These are phyloP conservation scores for Sinotaia quadrata DNA, from an alignment of 2,888 invertebrate genomes.

Conservation along the genomic window DNA sequence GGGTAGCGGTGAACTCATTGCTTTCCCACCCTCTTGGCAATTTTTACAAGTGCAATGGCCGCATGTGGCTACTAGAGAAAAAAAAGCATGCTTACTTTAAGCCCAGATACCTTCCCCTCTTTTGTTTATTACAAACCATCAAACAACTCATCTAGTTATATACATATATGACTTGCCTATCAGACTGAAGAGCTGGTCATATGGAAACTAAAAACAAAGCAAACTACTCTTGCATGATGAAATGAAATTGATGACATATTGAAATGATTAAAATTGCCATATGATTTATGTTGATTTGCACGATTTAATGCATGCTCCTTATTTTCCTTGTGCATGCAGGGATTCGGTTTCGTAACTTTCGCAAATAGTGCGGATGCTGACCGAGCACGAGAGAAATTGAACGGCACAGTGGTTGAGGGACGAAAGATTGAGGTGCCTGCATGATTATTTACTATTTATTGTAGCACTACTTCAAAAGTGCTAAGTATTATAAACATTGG, in stretches of 20 bases:
- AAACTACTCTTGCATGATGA: constrained; percentile 22
- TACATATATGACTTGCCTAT: too few species aligned
- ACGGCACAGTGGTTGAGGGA: constrained; percentile 99
- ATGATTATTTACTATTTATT: constrained; percentile 67
- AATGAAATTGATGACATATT: constrained; percentile 24
- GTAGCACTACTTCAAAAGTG: constrained; percentile 65
- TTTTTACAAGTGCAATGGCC: constrained; percentile 32
- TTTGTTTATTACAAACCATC: neutral
- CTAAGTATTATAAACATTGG: constrained; percentile 60
- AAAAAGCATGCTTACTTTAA: constrained; percentile 36
- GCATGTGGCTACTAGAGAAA: constrained; percentile 38
- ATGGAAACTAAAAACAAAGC: constrained; percentile 13
- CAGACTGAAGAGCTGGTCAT: too few species aligned
- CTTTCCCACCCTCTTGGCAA: constrained; percentile 5
- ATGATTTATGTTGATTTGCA: constrained; percentile 64
- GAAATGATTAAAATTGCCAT: constrained; percentile 39
- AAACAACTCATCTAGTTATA: too few species aligned
- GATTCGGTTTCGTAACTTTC: constrained; percentile 99
- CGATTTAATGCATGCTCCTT: constrained; percentile 58
- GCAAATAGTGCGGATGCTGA: constrained; percentile 99
- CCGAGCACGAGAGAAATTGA: constrained; percentile 99
- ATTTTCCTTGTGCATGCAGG: constrained; percentile 88
- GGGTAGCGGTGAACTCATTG: constrained; percentile 15
- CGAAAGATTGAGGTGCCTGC: constrained; percentile 98
- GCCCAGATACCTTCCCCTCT: constrained; percentile 7